Evolutionary conservation across 92 coral and sea anemone species (phyloP).

Genomic region (Epizoanthus scotinus): DNA sequence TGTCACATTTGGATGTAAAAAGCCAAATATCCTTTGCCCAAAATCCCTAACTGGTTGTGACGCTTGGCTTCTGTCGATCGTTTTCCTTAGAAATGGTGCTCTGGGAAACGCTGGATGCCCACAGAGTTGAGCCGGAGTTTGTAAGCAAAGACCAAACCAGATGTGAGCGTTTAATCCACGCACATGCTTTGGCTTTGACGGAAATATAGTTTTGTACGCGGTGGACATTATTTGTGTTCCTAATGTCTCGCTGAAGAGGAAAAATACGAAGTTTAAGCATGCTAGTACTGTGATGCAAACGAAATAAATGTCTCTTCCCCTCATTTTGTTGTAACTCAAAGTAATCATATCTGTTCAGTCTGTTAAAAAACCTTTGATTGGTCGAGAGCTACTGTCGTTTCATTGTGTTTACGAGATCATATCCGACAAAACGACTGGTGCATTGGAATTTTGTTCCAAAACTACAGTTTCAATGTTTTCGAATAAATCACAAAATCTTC

Average conservation of each 20-base stretch:
- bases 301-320: slow-evolving; percentile 26
- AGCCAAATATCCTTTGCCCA: slow-evolving; percentile 30
- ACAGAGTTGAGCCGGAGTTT: neutral
- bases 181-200: slow-evolving; percentile 10
- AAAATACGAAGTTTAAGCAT: slow-evolving; percentile 8
- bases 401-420: too few relatives aligned
- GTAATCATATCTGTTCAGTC: too few relatives aligned
- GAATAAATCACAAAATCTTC: too few relatives aligned
- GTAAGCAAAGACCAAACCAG: slow-evolving; percentile 22
- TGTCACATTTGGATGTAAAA: slow-evolving; percentile 23
- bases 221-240: neutral
- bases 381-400: too few relatives aligned
- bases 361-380: too few relatives aligned
- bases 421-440: too few relatives aligned
- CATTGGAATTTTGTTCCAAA: too few relatives aligned
- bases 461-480: too few relatives aligned
- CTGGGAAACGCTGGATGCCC: slow-evolving; percentile 27
- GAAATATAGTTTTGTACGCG: neutral
- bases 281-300: slow-evolving; percentile 27
- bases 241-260: slow-evolving; percentile 13
- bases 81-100: slow-evolving; percentile 19
- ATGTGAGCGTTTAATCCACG: slow-evolving; percentile 31
- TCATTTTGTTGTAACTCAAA: neutral
- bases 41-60: slow-evolving; percentile 5
- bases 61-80: slow-evolving; percentile 29